Percentiles rank a stretch among this genome's conserved stretches.
Evolutionary conservation across 2,113 vertebrate genomes (phyloP).

Genomic region (Gobiocypris rarus): DNA sequence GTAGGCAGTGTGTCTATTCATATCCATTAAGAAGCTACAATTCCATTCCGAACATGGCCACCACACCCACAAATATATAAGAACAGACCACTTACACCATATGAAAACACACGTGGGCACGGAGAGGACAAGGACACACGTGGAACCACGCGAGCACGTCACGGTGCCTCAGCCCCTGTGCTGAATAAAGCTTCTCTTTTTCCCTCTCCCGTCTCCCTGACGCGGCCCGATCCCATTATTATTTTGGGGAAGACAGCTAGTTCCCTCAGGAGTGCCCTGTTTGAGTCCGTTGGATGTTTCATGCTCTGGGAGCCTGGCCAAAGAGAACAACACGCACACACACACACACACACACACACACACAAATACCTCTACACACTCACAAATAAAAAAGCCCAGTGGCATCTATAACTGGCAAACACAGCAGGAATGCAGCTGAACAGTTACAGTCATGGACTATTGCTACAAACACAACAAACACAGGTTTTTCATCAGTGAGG

Average conservation of each 20-base stretch:
- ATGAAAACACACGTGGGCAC: conserved; percentile 12
- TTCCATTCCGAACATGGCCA: background rate
- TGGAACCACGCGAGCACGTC: conserved; percentile 44
- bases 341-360: conserved; percentile 34
- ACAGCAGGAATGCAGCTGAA: conserved; percentile 37
- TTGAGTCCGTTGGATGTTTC: conserved; percentile 74
- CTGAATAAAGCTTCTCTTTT: conserved; percentile 56
- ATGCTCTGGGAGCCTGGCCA: conserved; percentile 73
- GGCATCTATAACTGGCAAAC: conserved; percentile 51
- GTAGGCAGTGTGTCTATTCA: background rate
- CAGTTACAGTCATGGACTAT: conserved; percentile 39
- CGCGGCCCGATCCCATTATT: conserved; percentile 70
- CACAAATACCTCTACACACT: conserved; percentile 31
- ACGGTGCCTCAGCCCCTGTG: conserved; percentile 35
- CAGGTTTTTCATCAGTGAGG: background rate
- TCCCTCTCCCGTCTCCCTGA: conserved; percentile 56
- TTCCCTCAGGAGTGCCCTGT: conserved; percentile 77
- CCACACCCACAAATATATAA: background rate
- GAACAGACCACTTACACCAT: conserved; percentile 20
- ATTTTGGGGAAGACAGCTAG: conserved; percentile 75
- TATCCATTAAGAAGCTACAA: background rate
- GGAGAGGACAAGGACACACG: conserved; percentile 42
- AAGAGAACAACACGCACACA: conserved; percentile 57
- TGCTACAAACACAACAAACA: conserved; percentile 17
- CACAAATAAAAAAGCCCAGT: conserved; percentile 50